A percentile compares a stretch with the other conserved stretches of the same genome.
Evolutionary conservation across 2,797 vertebrate species (phyloP).

Genomic region (Ibycter americanus): DNA sequence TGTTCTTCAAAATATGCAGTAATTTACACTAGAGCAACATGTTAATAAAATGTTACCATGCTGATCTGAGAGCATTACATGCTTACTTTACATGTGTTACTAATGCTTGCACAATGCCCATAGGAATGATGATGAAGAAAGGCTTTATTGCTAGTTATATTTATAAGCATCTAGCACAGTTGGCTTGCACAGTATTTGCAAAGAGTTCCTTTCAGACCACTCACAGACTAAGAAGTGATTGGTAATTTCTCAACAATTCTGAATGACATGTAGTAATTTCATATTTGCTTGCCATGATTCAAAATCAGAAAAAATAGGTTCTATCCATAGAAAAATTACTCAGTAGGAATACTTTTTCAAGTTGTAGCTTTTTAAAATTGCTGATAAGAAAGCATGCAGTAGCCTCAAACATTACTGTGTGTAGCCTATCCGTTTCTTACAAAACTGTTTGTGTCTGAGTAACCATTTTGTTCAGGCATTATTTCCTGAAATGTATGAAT

Average conservation of each 20-base stretch:
- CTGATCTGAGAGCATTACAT: neutral
- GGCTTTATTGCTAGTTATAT: neutral
- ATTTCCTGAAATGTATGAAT: neutral
- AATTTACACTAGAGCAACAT: neutral
- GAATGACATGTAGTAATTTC: neutral
- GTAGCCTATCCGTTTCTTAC: neutral
- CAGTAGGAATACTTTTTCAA: neutral
- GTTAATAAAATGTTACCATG: neutral
- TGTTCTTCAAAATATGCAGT: neutral
- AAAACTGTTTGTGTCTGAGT: neutral
- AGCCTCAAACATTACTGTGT: neutral
- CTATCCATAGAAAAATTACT: neutral
- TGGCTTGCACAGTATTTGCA: neutral
- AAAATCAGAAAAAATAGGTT: neutral
- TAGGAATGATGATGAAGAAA: neutral
- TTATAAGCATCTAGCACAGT: neutral
- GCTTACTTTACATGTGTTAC: neutral
- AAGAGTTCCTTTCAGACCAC: neutral
- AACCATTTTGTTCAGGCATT: neutral
- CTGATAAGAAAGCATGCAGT: neutral
- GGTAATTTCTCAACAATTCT: neutral
- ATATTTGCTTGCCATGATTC: neutral
- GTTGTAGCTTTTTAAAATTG: neutral
- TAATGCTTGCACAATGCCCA: neutral
- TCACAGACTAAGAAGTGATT: neutral